Evolutionary conservation across 1,140 invertebrate species (phyloP), one percentile per base, ranked within the genome.

Genomic region (Dendrolimus kikuchii): DNA sequence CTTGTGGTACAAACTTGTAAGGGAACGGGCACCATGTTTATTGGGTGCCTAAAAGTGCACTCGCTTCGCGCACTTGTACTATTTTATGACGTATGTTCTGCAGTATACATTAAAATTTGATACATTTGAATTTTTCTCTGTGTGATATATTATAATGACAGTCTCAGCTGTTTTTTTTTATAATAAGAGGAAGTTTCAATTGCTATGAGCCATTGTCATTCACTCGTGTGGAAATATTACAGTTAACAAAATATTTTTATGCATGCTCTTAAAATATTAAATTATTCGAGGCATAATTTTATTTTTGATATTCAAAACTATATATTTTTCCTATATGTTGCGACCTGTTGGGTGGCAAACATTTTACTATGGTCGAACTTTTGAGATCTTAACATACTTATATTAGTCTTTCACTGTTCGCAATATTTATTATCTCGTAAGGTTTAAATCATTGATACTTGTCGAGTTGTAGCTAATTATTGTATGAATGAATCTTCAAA

Each of bases 291-390:
- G 68, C 60, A 61, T 66, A 59, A 65, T 78, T 69, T 85, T 85
- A 85, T 85, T 85, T 85, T 85, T 85, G 81, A 85, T 85, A 85
- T 76, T 75, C 74, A 76, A 67, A 75, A 81, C 65, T 70, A 23
- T 78, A 77, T 84, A 84, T 83, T 83, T 82, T 81, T 80, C 74
- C 73, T 82, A 80, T 74, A 51, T 60, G 57, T 71, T 75, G 73
- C 71, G 68, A 66, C 72, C 79, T 85, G 54, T 64, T 74, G 80
- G 77, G 79, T 67, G 68, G 63, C 69, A 60, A 62, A 60, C 58
- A 59, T 60, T 76, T 75, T 75, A 71, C 45, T 68, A 61, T 66
- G 56, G 66, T 67, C 66, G 57, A 76, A 84, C 62, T 79, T 81
- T 83, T 77, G 71, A 75, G 66, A 78, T 75, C 62, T 75, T 66